Evolutionary conservation across 1,140 invertebrate species (phyloP).

Genomic region (Gonatopus flavifemur): DNA sequence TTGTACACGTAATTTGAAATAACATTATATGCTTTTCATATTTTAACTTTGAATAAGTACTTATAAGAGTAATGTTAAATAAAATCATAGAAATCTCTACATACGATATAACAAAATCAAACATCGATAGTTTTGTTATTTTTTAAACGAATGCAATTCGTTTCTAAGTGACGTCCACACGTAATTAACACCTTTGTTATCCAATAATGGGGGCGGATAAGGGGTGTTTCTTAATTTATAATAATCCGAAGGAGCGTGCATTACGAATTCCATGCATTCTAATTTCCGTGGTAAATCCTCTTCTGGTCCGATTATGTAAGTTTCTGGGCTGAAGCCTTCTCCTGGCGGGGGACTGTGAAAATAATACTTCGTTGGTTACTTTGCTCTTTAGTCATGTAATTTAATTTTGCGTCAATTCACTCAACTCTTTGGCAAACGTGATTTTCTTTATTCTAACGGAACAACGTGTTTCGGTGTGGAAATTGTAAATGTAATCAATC

Average conservation of each 20-base stretch:
- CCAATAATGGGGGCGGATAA: slow-evolving; percentile 66
- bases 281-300: slow-evolving; percentile 87
- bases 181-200: slow-evolving; percentile 64
- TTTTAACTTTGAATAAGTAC: background rate
- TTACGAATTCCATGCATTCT: slow-evolving; percentile 87
- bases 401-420: no score
- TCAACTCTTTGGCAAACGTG: no score
- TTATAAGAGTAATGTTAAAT: background rate
- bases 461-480: no score
- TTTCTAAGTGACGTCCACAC: slow-evolving; percentile 66
- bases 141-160: slow-evolving; percentile 38
- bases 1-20: background rate
- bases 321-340: slow-evolving; percentile 84
- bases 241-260: slow-evolving; percentile 91
- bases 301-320: slow-evolving; percentile 88
- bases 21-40: background rate
- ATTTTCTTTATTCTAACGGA: no score
- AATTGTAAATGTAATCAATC: no score
- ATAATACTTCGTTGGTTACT: no score
- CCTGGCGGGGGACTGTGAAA: slow-evolving; percentile 69
- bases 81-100: background rate
- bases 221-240: slow-evolving; percentile 77
- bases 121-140: slow-evolving; percentile 12
- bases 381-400: no score
- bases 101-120: background rate